phyloP scores from a whole-genome alignment of 1,140 invertebrate genomes.

The Drosophila bipectinata region DNA sequence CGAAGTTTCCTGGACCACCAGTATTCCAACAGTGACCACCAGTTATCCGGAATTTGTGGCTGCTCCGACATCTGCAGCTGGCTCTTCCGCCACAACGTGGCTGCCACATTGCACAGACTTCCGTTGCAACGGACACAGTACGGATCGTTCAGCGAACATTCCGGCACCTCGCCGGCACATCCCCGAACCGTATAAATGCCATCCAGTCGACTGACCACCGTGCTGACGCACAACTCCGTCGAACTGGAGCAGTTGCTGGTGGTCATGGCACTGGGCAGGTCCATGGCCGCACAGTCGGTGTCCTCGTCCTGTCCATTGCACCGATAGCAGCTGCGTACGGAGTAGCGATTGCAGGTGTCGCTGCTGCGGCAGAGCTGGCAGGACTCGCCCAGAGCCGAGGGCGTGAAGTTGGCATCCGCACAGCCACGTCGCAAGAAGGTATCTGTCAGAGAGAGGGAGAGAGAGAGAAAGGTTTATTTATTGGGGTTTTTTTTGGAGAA shows the following conservation, averaged over 20 bases:
- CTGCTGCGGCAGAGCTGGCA: constrained; percentile 66
- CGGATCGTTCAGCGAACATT: constrained; percentile 70
- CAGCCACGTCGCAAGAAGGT: constrained; percentile 66
- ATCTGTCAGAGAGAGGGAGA: constrained; percentile 22
- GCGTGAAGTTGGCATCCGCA: constrained; percentile 39
- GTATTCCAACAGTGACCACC: constrained; percentile 16
- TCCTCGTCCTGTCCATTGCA: constrained; percentile 60
- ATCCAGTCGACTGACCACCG: constrained; percentile 58
- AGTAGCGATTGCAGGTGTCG: constrained; percentile 65
- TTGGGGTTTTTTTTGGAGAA: too few species aligned
- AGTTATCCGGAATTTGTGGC: not conserved
- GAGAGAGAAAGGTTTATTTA: too few species aligned
- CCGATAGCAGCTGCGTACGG: constrained; percentile 69
- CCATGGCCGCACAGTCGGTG: constrained; percentile 58
- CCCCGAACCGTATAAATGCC: constrained; percentile 66
- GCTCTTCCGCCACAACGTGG: constrained; percentile 52
- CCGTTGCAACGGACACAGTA: constrained; percentile 75
- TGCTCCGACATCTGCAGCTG: constrained; percentile 3
- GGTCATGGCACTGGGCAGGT: constrained; percentile 25
- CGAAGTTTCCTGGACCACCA: constrained; percentile 31
- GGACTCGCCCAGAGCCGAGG: constrained; percentile 25
- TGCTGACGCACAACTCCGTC: constrained; percentile 71
- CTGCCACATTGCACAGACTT: constrained; percentile 63
- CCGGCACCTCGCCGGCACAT: constrained; percentile 64
- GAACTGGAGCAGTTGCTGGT: constrained; percentile 52